Evolutionary conservation across 2,113 vertebrate genomes (phyloP), one percentile per base, ranked within the genome.

Genomic region (Pseudopodoces humilis): DNA sequence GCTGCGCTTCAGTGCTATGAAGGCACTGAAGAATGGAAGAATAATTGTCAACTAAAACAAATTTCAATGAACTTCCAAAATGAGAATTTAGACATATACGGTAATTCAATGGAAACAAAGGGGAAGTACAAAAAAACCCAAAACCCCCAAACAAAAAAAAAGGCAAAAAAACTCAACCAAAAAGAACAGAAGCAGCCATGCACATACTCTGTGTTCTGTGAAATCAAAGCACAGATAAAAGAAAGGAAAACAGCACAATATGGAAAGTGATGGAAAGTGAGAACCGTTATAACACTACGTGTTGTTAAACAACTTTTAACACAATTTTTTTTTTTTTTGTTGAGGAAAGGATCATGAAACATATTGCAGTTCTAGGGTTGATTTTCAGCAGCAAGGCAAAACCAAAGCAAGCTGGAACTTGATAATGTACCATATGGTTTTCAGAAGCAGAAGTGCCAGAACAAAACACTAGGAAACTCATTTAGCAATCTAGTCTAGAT

Each of bases 1-100:
- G 67, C 25, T 79, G 27, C 0, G 0, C 50, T 95, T 94, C 93
- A 91, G 14, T 72, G 81, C 35, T 47, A n/a, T 5, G 12, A 93
- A 95, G 44, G 83, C 74, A 89, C 31, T 91, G 88, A 92, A 86
- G 88, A 84, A 63, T 62, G 55, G 67, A 91, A 92, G n/a, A 96
- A 83, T 85, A 95, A 95, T 59, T 80, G 58, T 37, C 67, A 74
- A 47, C 35, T 74, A 88, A 92, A 88, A 19, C 25, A 60, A 53
- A 65, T 23, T 52, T 68, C 53, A 91, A 25, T 74, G 67, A 94
- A 69, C 25, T n/a, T 88, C 49, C 3, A 14, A 85, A 89, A 91
- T 20, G 35, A 71, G 67, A 60, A 87, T 20, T 60, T 53, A 81
- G 50, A 74, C 0, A 0, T 55, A 84, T 81, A 27, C 79, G 17